These are phyloP conservation scores for Cerastis rubricosa DNA, from an alignment of 2,888 invertebrate genomes.

Conservation along the genomic window DNA sequence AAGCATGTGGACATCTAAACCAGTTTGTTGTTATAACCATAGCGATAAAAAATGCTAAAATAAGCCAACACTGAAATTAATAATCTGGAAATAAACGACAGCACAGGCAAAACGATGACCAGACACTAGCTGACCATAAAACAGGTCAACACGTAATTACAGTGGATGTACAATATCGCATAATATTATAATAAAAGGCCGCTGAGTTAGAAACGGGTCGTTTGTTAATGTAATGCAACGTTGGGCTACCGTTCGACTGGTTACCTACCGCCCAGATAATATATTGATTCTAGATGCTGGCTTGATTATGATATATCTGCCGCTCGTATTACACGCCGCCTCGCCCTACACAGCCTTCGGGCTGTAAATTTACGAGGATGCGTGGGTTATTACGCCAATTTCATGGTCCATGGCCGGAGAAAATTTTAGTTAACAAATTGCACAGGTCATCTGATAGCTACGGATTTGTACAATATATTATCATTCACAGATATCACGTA, in stretches of 20 bases:
- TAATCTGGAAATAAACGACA: constrained; percentile 58
- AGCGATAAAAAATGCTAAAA: constrained; percentile 49
- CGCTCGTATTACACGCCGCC: constrained; percentile 68
- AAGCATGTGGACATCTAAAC: constrained; percentile 28
- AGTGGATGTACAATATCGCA: constrained; percentile 70
- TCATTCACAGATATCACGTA: constrained; percentile 56
- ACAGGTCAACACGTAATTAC: constrained; percentile 70
- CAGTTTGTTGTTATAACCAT: constrained; percentile 42
- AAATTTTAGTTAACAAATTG: constrained; percentile 69
- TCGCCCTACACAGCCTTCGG: constrained; percentile 64
- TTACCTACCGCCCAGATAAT: constrained; percentile 70
- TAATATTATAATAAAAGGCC: constrained; percentile 70
- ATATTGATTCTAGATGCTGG: constrained; percentile 74
- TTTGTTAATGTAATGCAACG: constrained; percentile 73
- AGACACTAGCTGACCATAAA: constrained; percentile 65
- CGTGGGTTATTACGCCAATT: constrained; percentile 70
- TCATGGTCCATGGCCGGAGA: constrained; percentile 67
- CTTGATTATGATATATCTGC: constrained; percentile 78
- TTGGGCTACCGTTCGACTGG: constrained; percentile 72
- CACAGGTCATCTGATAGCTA: constrained; percentile 55
- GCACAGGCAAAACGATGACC: constrained; percentile 40
- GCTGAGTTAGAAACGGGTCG: constrained; percentile 71
- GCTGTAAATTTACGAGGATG: constrained; percentile 70
- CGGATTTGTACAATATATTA: constrained; percentile 55
- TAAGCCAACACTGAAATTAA: constrained; percentile 53